Base-by-base conservation (phyloP, 2,797 vertebrate genomes). In the Sebastes matsubarae region DNA sequence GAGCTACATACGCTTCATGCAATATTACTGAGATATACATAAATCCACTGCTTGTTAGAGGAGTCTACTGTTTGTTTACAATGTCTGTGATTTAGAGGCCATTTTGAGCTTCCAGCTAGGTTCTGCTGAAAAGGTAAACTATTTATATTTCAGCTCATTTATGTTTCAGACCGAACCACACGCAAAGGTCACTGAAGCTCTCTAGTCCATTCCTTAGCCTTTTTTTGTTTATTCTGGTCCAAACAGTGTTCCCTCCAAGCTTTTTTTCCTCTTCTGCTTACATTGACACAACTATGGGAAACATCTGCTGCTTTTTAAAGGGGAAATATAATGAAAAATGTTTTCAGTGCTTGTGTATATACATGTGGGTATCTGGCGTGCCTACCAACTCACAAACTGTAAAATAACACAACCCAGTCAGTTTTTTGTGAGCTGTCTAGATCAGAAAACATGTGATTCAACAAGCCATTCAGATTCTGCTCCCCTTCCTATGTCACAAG, bases 161-260 rank as follows among this genome's bases (percentile, higher is more conserved):
- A 34, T 34, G n/a, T 75, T 55, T 64, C 24, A 65, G 42, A 68
- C 50, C 61, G 52, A 79, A 30, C 13, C 16, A 38, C 57, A 79
- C 0, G 14, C 63, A 89, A 88, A 88, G 79, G 82, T 91, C 81
- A 90, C 6, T 8, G 25, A 72, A 79, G 65, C 42, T 75, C 66
- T 14, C 2, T 0, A 3, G 4, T 14, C 36, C n/a, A 18, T 63
- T 79, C 9, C 25, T 22, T 42, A 74, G 55, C 13, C 34, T 36
- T 68, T 32, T 58, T 80, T 74, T 46, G 24, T 70, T 61, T 75
- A 52, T 69, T 73, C 14, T 68, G 75, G 36, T 73, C 36, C 5
- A 65, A 81, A 83, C 36, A 60, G 68, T 30, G 25, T 46, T 58
- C 4, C 16, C 4, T 24, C 18, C 36, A 16, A 29, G 16, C 8